These are phyloP conservation scores for Pyrrhia umbra DNA, from an alignment of 2,888 invertebrate species.

Conservation along the genomic window DNA sequence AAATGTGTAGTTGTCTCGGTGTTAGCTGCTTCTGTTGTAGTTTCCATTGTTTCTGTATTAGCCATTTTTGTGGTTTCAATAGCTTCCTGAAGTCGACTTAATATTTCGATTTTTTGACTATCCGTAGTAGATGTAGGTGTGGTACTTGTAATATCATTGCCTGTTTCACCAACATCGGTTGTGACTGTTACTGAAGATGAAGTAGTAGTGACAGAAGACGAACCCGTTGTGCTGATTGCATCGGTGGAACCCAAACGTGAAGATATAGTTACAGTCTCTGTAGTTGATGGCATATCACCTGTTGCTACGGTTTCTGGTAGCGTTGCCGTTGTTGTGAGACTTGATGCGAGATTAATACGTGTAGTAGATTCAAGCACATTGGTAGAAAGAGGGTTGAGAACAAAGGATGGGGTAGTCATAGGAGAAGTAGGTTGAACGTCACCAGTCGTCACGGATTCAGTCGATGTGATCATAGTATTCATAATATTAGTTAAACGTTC, in stretches of 20 bases:
- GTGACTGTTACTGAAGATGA: constrained; percentile 12
- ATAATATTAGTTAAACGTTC: constrained; percentile 82
- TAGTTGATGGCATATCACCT: constrained; percentile 41
- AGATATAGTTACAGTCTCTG: constrained; percentile 41
- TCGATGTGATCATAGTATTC: constrained; percentile 79
- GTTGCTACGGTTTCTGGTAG: constrained; percentile 38
- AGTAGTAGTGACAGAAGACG: constrained; percentile 43
- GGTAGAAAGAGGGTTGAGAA: constrained; percentile 58
- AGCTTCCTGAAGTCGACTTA: constrained; percentile 54
- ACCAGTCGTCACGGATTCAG: constrained; percentile 65
- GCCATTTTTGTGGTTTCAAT: constrained; percentile 29
- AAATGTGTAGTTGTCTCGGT: constrained; percentile 70
- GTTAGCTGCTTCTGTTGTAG: constrained; percentile 64
- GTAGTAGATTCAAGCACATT: constrained; percentile 61
- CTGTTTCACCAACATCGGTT: constrained; percentile 45
- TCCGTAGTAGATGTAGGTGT: constrained; percentile 61
- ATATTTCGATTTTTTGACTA: constrained; percentile 44
- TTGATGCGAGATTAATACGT: constrained; percentile 57
- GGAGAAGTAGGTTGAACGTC: constrained; percentile 64
- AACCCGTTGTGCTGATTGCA: constrained; percentile 42
- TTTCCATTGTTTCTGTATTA: constrained; percentile 57
- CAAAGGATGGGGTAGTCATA: constrained; percentile 62
- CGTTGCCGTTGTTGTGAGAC: constrained; percentile 54
- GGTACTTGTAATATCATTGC: constrained; percentile 54
- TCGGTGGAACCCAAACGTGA: constrained; percentile 49